Evolutionary conservation across 2,113 vertebrate species (phyloP), one percentile per base, ranked within the genome.

Genomic region (Pteropus alecto): DNA sequence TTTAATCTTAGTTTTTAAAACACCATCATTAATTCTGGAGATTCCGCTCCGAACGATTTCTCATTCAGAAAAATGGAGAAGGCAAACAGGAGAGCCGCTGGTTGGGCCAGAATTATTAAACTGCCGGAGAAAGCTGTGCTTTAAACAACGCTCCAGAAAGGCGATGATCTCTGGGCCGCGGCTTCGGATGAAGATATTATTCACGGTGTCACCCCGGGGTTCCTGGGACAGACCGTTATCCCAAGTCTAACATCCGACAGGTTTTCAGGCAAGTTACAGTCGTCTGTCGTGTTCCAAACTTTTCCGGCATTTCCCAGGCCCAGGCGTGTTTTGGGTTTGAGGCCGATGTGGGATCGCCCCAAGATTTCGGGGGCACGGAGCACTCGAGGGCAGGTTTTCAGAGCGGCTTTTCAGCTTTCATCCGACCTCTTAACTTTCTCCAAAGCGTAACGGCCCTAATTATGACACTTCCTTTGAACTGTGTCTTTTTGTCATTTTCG

Each of bases 161-260:
- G n/a, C 15, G 38, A 6, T 28, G 9, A 0, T 2, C 6, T 38
- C 10, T 10, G 46, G 22, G 16, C 91, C 24, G 0, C 0, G 0
- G 60, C 26, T 95, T 22, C 0, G 65, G 35, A 18, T 33, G 68
- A 48, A 65, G 41, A 3, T 35, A 3, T 12, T 5, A 21, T 24
- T 73, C 14, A 0, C 0, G 30, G 38, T 18, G 18, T 35, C 92
- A 76, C 73, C 30, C 0, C 2, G 14, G 84, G n/a, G 35, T 9
- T 12, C 7, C 1, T 26, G 28, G 51, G 11, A 60, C 38, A 71
- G 19, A 54, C 33, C 7, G 48, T 30, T 30, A 2, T 2, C 30
- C 83, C 30, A 6, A 2, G 26, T 24, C 3, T 6, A 11, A 3
- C 5, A 7, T 41, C 35, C 10, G 61, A 7, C 41, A 46, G 54